These are phyloP conservation scores for Myiagra hebetior DNA, from an alignment of 2,113 vertebrate species.

Conservation along the genomic window DNA sequence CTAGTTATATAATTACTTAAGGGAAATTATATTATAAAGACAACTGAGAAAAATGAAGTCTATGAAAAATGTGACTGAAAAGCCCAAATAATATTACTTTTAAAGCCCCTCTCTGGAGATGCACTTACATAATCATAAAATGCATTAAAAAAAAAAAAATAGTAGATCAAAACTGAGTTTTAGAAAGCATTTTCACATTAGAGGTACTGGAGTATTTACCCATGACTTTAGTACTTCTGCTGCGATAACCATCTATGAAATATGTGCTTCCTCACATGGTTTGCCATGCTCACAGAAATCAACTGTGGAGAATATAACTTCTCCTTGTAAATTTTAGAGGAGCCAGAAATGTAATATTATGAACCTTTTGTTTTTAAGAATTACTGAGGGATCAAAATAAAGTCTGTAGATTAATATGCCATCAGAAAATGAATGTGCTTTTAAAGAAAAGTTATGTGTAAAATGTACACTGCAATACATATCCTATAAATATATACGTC, in stretches of 20 bases:
- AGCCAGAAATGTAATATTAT: neutral
- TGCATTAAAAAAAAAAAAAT: neutral
- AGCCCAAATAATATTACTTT: neutral
- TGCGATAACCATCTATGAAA: neutral
- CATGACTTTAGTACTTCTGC: neutral
- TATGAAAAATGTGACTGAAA: neutral
- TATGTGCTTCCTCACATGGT: neutral
- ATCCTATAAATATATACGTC: neutral
- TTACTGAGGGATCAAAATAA: neutral
- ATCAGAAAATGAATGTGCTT: neutral
- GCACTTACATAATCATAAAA: neutral
- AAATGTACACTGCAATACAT: neutral
- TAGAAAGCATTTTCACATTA: neutral
- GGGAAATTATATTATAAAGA: conserved; percentile 38
- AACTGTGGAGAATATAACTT: neutral
- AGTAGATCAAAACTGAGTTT: neutral
- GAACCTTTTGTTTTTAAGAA: neutral
- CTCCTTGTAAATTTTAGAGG: neutral
- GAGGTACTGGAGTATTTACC: neutral
- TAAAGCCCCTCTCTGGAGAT: neutral
- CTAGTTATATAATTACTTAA: conserved; percentile 63
- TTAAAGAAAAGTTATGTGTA: neutral
- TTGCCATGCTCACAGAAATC: neutral
- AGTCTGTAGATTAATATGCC: neutral
- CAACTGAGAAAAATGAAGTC: conserved; percentile 23